Base-by-base conservation (phyloP, 2,113 vertebrate species). In the Gambusia holbrooki region DNA sequence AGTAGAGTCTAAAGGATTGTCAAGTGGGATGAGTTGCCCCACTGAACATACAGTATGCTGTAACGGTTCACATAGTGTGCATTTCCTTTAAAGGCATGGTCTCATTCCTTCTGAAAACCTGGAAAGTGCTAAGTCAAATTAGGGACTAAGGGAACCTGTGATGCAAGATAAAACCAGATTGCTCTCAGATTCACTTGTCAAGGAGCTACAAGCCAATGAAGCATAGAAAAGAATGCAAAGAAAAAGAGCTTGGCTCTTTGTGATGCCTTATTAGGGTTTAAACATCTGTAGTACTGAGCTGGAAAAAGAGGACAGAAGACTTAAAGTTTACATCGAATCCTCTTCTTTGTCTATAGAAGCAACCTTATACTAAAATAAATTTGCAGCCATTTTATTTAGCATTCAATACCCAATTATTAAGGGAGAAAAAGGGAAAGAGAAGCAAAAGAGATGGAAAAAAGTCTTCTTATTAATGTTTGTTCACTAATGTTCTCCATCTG, bases 161-260 rank as follows among this genome's bases (percentile, higher is more conserved):
- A 82, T 86, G 64, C 27, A 54, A 29, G 13, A 33, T 48, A 62
- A 63, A 80, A 30, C 79, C 48, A 35, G 10, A 74, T 0, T 22
- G 63, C 35, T 29, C 63, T 63, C 62, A 80, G 40, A 66, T 84
- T 37, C 66, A 17, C 60, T 68, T 40, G 8, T 45, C n/a, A 73
- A 27, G 30, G 78, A 51, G 15, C 28, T 73, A 4, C 63, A 66
- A 54, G 40, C 66, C 85, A 90, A 75, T 82, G 74, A 87, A 75
- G 83, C 83, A 73, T 63, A n/a, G 9, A 62, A 30, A 74, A 28
- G 33, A 60, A 71, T 73, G 54, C 9, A 2, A n/a, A 67, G 40
- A 76, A 66, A 79, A 85, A 28, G 5, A 66, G 65, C 17, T 73
- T 65, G 70, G 3, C 72, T 22, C 48, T 54, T 65, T 72, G 25